Base-by-base conservation (phyloP, 1,140 invertebrate species). In the Artemia franciscana region DNA sequence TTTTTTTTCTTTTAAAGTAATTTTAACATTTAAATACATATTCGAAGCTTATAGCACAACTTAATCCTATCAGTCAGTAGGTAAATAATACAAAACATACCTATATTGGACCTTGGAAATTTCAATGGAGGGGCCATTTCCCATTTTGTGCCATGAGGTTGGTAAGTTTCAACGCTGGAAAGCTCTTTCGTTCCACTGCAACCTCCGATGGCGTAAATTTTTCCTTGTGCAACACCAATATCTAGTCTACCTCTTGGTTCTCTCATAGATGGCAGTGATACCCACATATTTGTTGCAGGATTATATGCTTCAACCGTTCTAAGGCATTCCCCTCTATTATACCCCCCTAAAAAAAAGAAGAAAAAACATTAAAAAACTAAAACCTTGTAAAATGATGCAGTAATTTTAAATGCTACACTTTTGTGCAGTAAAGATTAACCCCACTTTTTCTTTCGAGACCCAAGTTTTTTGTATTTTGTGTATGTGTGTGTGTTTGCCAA, bases 261-360 rank as follows among this genome's bases (percentile, higher is more conserved):
- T 26, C 73, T 76, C 86, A 91, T 88, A 21, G 78, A 72, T 0
- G 81, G 76, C 65, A 86, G 69, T 3, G 72, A 68, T 25, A 74
- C 72, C 86, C 87, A 90, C 26, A 70, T 74, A 70, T 88, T 89
- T 4, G 71, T 74, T 30, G 74, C 73, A 3, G 82, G 78, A 68
- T 84, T 77, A 72, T 86, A 91, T 21, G 78, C 76, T 73, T 90
- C 88, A 1, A 83, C 84, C 15, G 78, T 77, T 61, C 79, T 80
- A 57, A 91, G 73, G 70, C 86, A 90, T 70, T 91, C 85, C 18
- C 82, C 84, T 57, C 88, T 77, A 71, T 91, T 86, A 72, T 91
- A 91, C 5, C 88, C 88, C 71, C 86, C 85, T 82, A 70, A 68
- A 71, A 74, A 69, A 15, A 70, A 66, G 64, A 66, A 64, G n/a